phyloP scores from a whole-genome alignment of 2,888 invertebrate species.

The Scaeva pyrastri region DNA sequence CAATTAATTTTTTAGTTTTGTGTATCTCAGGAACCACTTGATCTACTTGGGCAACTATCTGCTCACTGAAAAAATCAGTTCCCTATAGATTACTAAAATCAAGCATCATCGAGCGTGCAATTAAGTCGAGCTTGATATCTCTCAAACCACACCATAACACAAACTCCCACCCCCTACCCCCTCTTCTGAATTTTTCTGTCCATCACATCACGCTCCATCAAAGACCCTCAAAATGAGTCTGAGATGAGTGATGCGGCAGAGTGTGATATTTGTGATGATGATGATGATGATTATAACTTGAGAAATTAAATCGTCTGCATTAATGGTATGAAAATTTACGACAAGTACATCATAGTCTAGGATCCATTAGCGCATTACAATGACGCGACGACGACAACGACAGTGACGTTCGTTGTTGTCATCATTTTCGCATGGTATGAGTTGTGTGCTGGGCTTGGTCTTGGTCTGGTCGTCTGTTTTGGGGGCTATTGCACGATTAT shows the following conservation, averaged over 20 bases:
- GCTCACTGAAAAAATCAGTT: no score
- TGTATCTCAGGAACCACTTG: no score
- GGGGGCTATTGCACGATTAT: conserved; percentile 10
- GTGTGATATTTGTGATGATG: conserved; percentile 27
- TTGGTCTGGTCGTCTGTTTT: background rate
- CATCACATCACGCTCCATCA: conserved; percentile 6
- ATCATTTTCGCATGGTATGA: background rate
- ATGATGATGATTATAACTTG: conserved; percentile 50
- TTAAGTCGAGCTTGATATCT: no score
- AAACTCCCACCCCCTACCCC: background rate
- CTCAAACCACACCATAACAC: no score
- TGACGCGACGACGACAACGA: no score
- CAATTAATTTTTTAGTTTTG: no score
- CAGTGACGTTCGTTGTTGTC: no score
- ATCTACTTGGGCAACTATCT: no score
- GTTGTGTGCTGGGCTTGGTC: background rate
- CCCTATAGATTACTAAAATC: no score
- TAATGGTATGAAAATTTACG: conserved; percentile 62
- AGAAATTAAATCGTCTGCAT: conserved; percentile 50
- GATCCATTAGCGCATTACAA: conserved; percentile 30
- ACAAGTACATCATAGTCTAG: conserved; percentile 38
- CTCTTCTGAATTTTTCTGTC: background rate
- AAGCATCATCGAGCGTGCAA: no score
- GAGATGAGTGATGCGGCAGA: background rate
- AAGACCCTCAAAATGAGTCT: conserved; percentile 2